Base-by-base conservation (phyloP, 2,113 vertebrate genomes). In the Trichechus manatus region DNA sequence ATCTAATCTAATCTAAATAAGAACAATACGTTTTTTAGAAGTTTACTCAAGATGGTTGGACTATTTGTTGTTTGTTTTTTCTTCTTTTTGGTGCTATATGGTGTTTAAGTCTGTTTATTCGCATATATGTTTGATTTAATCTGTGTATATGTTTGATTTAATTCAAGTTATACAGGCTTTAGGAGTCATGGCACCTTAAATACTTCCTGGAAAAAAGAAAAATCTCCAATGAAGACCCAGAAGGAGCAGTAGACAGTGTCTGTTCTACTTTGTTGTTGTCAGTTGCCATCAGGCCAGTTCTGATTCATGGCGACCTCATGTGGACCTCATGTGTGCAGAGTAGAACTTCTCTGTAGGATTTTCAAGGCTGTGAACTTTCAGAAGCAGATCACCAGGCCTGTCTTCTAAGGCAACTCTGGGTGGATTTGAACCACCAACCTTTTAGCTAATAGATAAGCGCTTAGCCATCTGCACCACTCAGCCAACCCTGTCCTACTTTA, bases 61-160 rank as follows among this genome's bases (percentile, higher is more conserved):
- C 33, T 85, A 72, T 29, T 66, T 85, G n/a, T 44, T 66, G 19
- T 2, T 61, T 47, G 53, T 83, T 22, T 39, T 75, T 82, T 88
- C 66, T 79, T 78, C 70, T 91, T n/a, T 75, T 36, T 84, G 3
- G 39, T 61, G 33, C 64, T 59, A 33, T 27, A 31, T 42, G 64
- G 50, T 39, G 47, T 92, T 81, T 33, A 96, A 68, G 27, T 84
- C 53, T 87, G 36, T 80, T 90, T 78, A 82, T 50, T 84, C 94
- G 56, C 20, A 56, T 56, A 56, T 56, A 56, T 56, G 15, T 17
- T 56, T 56, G 53, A 56, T 56, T 56, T 56, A 56, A 56, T 56
- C 13, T 56, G 53, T 56, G 83, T 78, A 11, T 74, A n/a, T 63
- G 17, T 44, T 91, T 90, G 9, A 85, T 61, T 88, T 42, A 74